A percentile compares a stretch with the other conserved stretches of the same genome.
Conservation (phyloP, 1,140 invertebrate species). For the Cydia splendana region DNA sequence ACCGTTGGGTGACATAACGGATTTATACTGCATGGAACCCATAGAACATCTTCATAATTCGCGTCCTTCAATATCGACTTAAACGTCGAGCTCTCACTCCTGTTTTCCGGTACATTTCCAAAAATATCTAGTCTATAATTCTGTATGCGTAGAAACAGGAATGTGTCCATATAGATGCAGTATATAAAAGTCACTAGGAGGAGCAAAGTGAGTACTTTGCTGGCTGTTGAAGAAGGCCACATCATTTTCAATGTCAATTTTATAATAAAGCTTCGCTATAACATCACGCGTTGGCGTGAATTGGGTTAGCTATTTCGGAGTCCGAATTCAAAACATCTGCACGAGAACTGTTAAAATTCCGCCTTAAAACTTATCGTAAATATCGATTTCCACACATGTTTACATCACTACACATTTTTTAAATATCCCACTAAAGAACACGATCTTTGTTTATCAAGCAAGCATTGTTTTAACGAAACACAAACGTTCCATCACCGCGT, state of each 20-base stretch:
- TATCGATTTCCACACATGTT: conserved; percentile 5
- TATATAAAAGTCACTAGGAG: conserved; percentile 59
- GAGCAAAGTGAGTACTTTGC: conserved; percentile 66
- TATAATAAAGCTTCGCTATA: not conserved
- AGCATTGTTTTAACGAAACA: not conserved
- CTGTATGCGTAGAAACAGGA: conserved; percentile 65
- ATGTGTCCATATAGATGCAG: conserved; percentile 70
- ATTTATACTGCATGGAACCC: conserved; percentile 84
- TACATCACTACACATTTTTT: conserved; percentile 3
- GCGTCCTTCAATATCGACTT: conserved; percentile 35
- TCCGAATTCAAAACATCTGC: not conserved
- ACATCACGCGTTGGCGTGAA: conserved; percentile 6
- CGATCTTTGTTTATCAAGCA: not conserved
- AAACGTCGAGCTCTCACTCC: conserved; percentile 50
- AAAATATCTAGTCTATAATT: conserved; percentile 64
- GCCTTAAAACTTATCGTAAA: not conserved
- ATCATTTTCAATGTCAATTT: conserved; percentile 59
- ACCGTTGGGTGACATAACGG: conserved; percentile 88
- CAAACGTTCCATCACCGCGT: not conserved
- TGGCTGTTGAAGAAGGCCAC: conserved; percentile 75
- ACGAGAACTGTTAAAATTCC: not conserved
- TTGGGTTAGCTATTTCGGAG: not conserved
- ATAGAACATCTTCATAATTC: conserved; percentile 80
- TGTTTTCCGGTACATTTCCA: conserved; percentile 43
- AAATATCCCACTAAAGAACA: not conserved